These are phyloP conservation scores for Petromus typicus DNA, from an alignment of 2,113 vertebrate genomes.

Conservation along the genomic window DNA sequence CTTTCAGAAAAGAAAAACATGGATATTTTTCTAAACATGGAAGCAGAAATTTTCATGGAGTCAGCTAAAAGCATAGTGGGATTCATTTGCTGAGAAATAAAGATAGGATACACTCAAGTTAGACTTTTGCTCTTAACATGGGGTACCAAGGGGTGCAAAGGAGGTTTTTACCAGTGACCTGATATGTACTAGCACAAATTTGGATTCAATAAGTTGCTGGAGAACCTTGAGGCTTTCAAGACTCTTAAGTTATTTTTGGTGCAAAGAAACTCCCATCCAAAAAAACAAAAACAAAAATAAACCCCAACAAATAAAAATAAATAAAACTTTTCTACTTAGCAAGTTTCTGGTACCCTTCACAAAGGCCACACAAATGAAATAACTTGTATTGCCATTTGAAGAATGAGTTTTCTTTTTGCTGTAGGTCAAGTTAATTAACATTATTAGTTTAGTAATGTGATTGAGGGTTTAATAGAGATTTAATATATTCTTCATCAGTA, in stretches of 20 bases:
- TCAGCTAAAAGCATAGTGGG: constrained; percentile 21
- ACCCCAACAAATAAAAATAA: not conserved
- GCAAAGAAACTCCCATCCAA: not conserved
- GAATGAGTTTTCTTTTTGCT: constrained; percentile 20
- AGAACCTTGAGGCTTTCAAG: constrained; percentile 14
- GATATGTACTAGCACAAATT: not conserved
- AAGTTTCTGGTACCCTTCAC: constrained; percentile 35
- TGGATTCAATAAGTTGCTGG: not conserved
- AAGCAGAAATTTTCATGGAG: not conserved
- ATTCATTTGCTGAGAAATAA: constrained; percentile 29
- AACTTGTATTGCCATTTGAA: constrained; percentile 45
- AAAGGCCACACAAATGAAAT: constrained; percentile 1
- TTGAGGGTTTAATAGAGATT: constrained; percentile 2
- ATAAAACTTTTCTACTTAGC: not conserved
- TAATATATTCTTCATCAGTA: not conserved
- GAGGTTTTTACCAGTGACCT: not conserved
- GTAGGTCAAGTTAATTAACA: not conserved
- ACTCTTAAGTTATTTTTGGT: not conserved
- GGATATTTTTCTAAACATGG: not conserved
- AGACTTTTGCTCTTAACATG: not conserved
- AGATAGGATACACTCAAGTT: not conserved
- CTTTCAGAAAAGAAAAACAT: constrained; percentile 51
- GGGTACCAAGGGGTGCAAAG: not conserved
- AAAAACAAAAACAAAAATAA: not conserved
- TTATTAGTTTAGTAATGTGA: not conserved